Evolutionary conservation across 2,888 invertebrate genomes (phyloP), one percentile per base, ranked within the genome.

Genomic region (Punctoribates punctum): DNA sequence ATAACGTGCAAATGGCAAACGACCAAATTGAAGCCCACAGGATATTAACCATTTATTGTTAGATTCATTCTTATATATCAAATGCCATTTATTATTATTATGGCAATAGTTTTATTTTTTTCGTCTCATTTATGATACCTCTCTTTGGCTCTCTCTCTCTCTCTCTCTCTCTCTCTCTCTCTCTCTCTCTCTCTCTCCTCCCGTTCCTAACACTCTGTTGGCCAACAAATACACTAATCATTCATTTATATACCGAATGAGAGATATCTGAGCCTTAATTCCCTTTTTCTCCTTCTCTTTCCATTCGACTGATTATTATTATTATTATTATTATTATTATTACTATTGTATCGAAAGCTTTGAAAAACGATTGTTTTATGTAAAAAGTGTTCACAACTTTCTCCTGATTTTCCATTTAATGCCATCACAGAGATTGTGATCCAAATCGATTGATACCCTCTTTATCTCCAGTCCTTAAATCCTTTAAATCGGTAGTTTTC

Each of bases 21-120:
- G 80, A 81, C 51, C 80, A 80, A 38, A 78, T 81, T 9, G 81
- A 81, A 76, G 81, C 81, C 67, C 79, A 80, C 17, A 79, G 80
- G 79, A 80, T 77, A 9, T 70, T 81, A 23, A 80, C 79, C 73
- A 78, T 81, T 46, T 78, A 80, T 73, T 81, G 81, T 81, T 79
- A 80, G 81, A 79, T 20, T 76, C 27, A 60, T 51, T 51, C 8
- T n/a, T 51, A 20, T 20, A 51, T 60, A 27, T 54, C 74, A n/a
- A 17, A 25, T 29, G 25, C 57, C 29, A 54, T 74, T 60, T 74
- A 34, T 34, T 46, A 48, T 27, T 42, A 42, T 42, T 42, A 42
- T 13, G 11, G 11, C 42, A 42, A 70, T 48, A 20, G 13, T 46
- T 13, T 34, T 34, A 34, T 46, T 70, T 15, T 46, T 38, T 72